phyloP scores from a whole-genome alignment of 2,797 vertebrate genomes.

The Anguilla pacifica region DNA sequence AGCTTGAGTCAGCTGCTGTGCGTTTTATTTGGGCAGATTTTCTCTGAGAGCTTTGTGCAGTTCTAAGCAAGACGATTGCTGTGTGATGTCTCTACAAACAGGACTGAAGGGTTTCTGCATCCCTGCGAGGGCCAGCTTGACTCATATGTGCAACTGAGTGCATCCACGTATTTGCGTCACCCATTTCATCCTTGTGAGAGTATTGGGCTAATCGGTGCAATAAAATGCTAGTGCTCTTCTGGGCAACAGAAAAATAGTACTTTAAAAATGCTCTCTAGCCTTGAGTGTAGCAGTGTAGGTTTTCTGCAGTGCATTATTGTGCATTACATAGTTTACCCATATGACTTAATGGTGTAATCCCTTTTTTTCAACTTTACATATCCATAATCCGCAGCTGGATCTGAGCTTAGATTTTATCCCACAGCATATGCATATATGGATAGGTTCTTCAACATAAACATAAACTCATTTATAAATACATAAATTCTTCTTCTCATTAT shows the following conservation, averaged over 20 bases:
- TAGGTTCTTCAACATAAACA: not conserved
- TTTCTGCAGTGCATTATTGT: not conserved
- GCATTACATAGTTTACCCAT: not conserved
- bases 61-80: slow-evolving; percentile 30
- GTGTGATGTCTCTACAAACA: slow-evolving; percentile 16
- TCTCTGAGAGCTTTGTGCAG: slow-evolving; percentile 27
- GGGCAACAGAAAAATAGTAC: not conserved
- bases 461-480: not conserved
- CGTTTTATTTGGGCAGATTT: slow-evolving; percentile 36
- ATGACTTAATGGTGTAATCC: not conserved
- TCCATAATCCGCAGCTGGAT: not conserved
- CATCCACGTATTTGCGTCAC: not conserved
- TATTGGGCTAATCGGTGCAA: not conserved
- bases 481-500: not conserved
- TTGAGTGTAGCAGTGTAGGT: no score
- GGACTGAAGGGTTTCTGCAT: not conserved
- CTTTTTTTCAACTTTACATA: not conserved
- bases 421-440: not conserved
- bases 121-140: not conserved
- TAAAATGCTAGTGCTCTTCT: not conserved
- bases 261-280: not conserved
- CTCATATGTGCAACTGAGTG: not conserved
- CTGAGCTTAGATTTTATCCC: not conserved
- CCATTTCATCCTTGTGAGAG: not conserved
- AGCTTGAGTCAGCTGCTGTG: slow-evolving; percentile 30